Evolutionary conservation across 2,888 invertebrate genomes (phyloP).

Genomic region (Folsomia candida): DNA sequence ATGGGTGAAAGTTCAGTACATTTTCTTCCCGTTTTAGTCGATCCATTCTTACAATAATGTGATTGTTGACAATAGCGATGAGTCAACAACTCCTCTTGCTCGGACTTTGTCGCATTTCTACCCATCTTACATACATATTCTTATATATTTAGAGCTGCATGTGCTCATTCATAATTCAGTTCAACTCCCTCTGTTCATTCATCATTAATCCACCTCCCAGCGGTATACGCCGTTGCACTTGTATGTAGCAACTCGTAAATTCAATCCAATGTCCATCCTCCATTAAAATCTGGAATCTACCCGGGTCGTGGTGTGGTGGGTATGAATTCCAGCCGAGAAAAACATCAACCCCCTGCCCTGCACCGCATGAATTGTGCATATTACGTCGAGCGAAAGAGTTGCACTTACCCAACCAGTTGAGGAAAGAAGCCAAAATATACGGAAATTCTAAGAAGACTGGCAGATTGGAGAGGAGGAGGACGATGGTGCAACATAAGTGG

Average conservation of each 20-base stretch:
- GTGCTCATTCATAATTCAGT: conserved; percentile 15
- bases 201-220: conserved; percentile 12
- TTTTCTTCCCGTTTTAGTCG: too few species aligned
- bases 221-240: neutral
- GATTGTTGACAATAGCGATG: too few species aligned
- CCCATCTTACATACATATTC: too few species aligned
- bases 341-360: neutral
- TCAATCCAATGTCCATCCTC: neutral
- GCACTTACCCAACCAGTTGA: neutral
- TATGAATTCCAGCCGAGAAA: too few species aligned
- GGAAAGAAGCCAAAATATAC: neutral
- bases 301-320: too few species aligned
- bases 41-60: too few species aligned
- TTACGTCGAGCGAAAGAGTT: neutral
- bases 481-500: neutral
- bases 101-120: too few species aligned
- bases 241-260: neutral
- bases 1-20: too few species aligned
- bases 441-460: neutral
- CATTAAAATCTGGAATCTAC: neutral
- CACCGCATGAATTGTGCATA: neutral
- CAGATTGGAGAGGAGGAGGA: neutral
- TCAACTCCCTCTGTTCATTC: conserved; percentile 17
- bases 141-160: too few species aligned
- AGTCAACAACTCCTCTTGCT: too few species aligned